A percentile compares a stretch with the other conserved stretches of the same genome.
phyloP scores from a whole-genome alignment of 2,888 invertebrate species.

The Timema cristinae region DNA sequence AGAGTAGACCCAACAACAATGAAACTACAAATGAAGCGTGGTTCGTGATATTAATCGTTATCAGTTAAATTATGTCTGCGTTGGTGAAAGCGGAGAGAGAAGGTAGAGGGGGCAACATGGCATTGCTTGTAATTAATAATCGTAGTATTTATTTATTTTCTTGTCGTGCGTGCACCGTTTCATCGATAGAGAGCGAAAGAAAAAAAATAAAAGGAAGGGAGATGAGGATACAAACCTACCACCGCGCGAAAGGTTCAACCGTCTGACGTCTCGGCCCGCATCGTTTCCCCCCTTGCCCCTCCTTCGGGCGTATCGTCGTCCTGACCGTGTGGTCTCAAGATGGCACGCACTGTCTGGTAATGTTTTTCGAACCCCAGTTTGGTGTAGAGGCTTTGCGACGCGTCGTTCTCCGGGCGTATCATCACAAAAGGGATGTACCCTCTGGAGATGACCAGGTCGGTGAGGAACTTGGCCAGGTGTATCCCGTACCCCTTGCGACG shows the following conservation, averaged over 20 bases:
- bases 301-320: slow-evolving; percentile 15
- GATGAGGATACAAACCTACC: no score
- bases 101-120: no score
- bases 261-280: slow-evolving; percentile 7
- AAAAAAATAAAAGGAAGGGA: no score
- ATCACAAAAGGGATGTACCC: slow-evolving; percentile 84
- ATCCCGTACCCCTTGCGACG: slow-evolving; percentile 60
- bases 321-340: slow-evolving; percentile 56
- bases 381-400: slow-evolving; percentile 75
- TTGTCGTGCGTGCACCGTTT: no score
- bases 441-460: slow-evolving; percentile 56
- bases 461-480: slow-evolving; percentile 64
- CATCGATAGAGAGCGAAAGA: no score
- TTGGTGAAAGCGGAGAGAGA: no score
- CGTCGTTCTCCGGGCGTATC: slow-evolving; percentile 82
- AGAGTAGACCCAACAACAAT: no score
- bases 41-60: no score
- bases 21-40: no score
- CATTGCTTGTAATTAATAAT: no score
- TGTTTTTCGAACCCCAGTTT: slow-evolving; percentile 78
- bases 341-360: slow-evolving; percentile 76
- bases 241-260: background rate
- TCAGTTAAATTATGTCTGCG: no score
- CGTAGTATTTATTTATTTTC: no score
- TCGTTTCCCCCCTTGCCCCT: slow-evolving; percentile 5